Evolutionary conservation across 2,797 vertebrate genomes (phyloP), one percentile per base, ranked within the genome.

Genomic region (Chaetophractus vellerosus): DNA sequence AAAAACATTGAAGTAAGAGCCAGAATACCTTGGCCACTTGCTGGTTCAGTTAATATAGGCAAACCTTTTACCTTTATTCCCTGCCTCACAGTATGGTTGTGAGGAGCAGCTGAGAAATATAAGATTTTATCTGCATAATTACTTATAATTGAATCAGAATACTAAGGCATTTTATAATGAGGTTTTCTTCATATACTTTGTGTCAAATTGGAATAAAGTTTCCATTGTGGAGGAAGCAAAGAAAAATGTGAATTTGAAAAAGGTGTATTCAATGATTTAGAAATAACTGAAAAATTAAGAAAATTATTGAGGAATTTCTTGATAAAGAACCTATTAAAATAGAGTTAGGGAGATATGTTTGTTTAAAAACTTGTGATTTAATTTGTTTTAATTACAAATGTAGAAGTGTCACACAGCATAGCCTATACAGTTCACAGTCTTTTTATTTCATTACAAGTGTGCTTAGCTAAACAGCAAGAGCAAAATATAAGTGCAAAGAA

Each of bases 51-150:
- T 89, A 89, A 85, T 55, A 50, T 24, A 55, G 24, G 19, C 59
- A 69, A 28, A 24, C 1, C 10, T 61, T 94, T 92, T 80, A 72
- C 48, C 68, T 92, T 95, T 74, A 36, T 23, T 19, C 92, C 81
- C 66, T 64, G 78, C 63, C 81, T 91, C 36, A 61, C 15, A 82
- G 33, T 45, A 2, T 59, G 24, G 78, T 90, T 92, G 1, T 72
- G 38, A 92, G 23, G 48, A 83, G 52, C 19, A 86, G 83, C 9
- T n/a, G 38, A 91, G n/a, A 95, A 76, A 64, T 91, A 93, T 45
- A 81, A 93, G 63, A 72, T 45, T 45, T 96, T 21, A 88, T 95
- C 93, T 95, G 94, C 14, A 78, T 93, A 88, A 93, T 91, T 93
- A 68, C 18, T 55, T 91, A 33, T 80, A 94, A 90, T 45, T 85